Conservation (phyloP, 2,797 vertebrate genomes). For the Loris lydekkerianus region DNA sequence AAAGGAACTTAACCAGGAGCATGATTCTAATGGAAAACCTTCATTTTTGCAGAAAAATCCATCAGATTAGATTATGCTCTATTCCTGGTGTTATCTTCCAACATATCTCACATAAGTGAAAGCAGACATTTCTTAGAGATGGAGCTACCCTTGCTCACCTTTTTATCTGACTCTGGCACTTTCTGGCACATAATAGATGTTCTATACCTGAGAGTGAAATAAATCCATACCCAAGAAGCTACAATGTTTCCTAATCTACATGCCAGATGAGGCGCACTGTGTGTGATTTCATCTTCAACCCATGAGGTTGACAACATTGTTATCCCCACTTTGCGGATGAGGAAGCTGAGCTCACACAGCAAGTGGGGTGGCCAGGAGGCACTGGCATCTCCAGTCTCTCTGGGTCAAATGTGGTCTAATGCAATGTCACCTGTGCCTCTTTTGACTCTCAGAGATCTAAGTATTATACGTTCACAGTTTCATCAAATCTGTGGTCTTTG, state of each 20-base stretch:
- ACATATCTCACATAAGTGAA: neutral
- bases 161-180: neutral
- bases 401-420: neutral
- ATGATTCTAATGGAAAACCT: constrained; percentile 11
- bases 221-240: neutral
- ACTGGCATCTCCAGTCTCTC: neutral
- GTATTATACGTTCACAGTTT: neutral
- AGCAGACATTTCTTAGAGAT: neutral
- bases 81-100: neutral
- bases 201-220: neutral
- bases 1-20: neutral
- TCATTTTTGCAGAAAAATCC: constrained; percentile 39
- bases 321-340: neutral
- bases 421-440: neutral
- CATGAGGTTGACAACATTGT: neutral
- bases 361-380: neutral
- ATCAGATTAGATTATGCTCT: neutral
- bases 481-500: neutral
- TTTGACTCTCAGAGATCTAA: neutral
- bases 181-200: neutral
- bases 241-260: neutral
- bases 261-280: neutral
- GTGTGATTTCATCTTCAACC: neutral
- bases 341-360: neutral
- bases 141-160: neutral